A percentile compares a stretch with the other conserved stretches of the same genome.
Evolutionary conservation across 2,113 vertebrate species (phyloP).

Genomic region (Malurus elegans): DNA sequence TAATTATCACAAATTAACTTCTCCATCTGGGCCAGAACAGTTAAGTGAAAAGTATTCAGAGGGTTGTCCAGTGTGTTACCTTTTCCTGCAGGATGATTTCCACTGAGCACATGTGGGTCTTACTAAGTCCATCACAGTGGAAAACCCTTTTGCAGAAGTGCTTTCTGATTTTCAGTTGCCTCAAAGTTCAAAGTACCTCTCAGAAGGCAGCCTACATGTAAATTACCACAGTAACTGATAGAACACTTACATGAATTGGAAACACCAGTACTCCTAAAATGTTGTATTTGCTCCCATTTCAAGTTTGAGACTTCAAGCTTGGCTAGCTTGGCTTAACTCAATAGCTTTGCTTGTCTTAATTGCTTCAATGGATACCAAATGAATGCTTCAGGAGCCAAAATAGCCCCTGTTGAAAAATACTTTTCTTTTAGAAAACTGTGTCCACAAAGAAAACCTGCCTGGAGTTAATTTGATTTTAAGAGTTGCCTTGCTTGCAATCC

Average conservation of each 20-base stretch:
- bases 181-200: background rate
- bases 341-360: background rate
- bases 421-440: background rate
- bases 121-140: background rate
- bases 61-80: background rate
- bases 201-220: background rate
- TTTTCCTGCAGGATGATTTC: background rate
- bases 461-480: background rate
- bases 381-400: background rate
- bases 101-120: background rate
- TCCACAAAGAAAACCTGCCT: background rate
- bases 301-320: background rate
- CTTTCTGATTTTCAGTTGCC: background rate
- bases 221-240: background rate
- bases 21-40: background rate
- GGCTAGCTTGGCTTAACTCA: background rate
- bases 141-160: background rate
- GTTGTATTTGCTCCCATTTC: background rate
- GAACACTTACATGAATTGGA: background rate
- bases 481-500: background rate
- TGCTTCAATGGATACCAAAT: background rate
- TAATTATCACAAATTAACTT: slow-evolving; percentile 29
- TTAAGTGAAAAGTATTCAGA: background rate
- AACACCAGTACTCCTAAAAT: background rate
- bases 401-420: background rate